A percentile compares a stretch with the other conserved stretches of the same genome.
These are phyloP conservation scores for Gila orcuttii DNA, from an alignment of 2,113 vertebrate species.

Conservation along the genomic window DNA sequence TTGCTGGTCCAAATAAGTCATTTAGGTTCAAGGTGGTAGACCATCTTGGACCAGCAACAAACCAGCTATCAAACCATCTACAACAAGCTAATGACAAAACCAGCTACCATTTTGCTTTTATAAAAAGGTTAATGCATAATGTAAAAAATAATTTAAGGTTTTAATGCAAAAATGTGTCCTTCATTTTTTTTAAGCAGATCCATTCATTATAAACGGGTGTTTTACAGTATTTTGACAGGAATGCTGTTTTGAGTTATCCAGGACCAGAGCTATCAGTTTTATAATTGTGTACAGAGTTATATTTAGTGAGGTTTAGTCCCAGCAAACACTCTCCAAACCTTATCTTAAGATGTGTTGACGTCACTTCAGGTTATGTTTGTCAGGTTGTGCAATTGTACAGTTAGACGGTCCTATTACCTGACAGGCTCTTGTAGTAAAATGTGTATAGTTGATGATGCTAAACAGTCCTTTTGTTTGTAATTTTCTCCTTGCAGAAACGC, in stretches of 20 bases:
- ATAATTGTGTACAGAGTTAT: conserved; percentile 39
- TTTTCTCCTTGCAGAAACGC: conserved; percentile 81
- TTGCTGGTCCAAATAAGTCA: not conserved
- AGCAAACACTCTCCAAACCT: conserved; percentile 51
- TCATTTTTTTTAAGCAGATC: not conserved
- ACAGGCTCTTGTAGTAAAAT: too few relatives aligned
- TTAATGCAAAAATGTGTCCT: too few relatives aligned
- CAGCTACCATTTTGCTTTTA: not conserved
- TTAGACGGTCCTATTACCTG: not conserved
- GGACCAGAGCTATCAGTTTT: conserved; percentile 30
- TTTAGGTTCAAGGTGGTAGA: not conserved
- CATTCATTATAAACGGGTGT: not conserved
- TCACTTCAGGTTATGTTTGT: conserved; percentile 42
- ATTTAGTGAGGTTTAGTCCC: conserved; percentile 57
- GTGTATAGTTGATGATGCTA: not conserved
- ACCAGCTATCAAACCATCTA: not conserved
- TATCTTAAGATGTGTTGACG: not conserved
- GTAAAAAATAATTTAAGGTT: not conserved
- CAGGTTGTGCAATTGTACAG: not conserved
- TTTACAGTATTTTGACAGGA: not conserved
- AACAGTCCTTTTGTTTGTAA: conserved; percentile 9
- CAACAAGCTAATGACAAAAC: not conserved
- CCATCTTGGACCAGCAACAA: not conserved
- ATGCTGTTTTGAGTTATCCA: conserved; percentile 46
- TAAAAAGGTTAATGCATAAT: not conserved